These are phyloP conservation scores for Paradoxurus hermaphroditus DNA, from an alignment of 2,113 vertebrate species.

Conservation along the genomic window DNA sequence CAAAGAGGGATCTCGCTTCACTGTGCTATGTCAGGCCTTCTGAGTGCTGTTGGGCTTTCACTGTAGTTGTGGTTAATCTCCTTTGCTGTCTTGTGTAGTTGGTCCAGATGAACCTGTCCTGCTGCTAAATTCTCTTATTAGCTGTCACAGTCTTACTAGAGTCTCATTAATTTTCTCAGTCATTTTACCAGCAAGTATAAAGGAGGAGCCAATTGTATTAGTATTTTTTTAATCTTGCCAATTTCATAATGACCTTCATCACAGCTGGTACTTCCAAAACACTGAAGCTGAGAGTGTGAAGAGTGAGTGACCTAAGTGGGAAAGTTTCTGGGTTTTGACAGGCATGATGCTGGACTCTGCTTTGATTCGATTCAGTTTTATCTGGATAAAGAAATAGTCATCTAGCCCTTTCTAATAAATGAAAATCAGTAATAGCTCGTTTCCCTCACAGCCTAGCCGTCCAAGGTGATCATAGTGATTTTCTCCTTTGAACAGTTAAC, in stretches of 20 bases:
- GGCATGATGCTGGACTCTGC: background rate
- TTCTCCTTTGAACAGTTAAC: background rate
- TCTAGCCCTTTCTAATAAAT: background rate
- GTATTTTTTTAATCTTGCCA: background rate
- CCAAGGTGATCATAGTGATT: background rate
- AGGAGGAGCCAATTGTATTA: background rate
- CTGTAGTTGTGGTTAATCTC: background rate
- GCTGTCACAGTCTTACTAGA: background rate
- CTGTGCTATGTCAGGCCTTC: background rate
- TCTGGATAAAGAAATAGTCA: background rate
- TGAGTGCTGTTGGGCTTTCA: background rate
- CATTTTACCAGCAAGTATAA: background rate
- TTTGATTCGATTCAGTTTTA: background rate
- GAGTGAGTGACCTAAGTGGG: background rate
- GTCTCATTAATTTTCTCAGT: background rate
- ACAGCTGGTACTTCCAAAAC: background rate
- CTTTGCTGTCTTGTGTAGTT: background rate
- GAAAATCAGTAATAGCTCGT: background rate
- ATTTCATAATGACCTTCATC: background rate
- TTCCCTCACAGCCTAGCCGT: background rate
- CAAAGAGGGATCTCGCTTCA: background rate
- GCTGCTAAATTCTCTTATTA: background rate
- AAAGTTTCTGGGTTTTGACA: background rate
- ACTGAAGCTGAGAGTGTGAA: background rate
- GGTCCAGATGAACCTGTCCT: background rate